A percentile compares a stretch with the other conserved stretches of the same genome.
These are phyloP conservation scores for Aselliscus stoliczkanus DNA, from an alignment of 2,797 vertebrate genomes.

Conservation along the genomic window DNA sequence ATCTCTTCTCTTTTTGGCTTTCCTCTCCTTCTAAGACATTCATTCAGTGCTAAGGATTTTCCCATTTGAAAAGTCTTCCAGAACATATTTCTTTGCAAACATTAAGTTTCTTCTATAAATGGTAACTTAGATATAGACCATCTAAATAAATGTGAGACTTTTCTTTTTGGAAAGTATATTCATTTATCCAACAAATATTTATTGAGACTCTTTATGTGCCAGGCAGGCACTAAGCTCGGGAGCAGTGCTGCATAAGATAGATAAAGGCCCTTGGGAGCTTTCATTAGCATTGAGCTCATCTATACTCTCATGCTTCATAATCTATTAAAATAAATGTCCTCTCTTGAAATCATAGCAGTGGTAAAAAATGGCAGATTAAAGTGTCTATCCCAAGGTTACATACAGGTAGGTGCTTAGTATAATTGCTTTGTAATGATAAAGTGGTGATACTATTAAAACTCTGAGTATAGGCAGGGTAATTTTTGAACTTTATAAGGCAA, in stretches of 20 bases:
- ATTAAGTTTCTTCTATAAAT: not conserved
- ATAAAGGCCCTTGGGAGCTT: conserved; percentile 22
- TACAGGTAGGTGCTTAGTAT: conserved; percentile 44
- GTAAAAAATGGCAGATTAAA: conserved; percentile 49
- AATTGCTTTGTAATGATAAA: conserved; percentile 69
- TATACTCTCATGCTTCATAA: conserved; percentile 23
- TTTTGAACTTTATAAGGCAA: conserved; percentile 57
- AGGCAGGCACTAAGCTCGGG: not conserved
- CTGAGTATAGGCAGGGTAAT: conserved; percentile 47
- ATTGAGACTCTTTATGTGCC: not conserved
- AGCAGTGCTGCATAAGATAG: not conserved
- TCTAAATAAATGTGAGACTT: not conserved
- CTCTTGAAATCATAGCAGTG: conserved; percentile 49
- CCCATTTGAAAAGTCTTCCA: not conserved
- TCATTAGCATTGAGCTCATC: conserved; percentile 28
- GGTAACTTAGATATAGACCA: not conserved
- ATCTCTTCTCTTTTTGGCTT: not conserved
- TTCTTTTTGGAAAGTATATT: not conserved
- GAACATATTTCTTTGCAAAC: not conserved
- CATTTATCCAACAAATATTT: conserved; percentile 12
- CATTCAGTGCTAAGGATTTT: not conserved
- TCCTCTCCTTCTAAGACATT: not conserved
- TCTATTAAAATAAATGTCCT: conserved; percentile 58
- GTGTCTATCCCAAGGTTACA: conserved; percentile 63
- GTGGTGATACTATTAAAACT: conserved; percentile 64